Base-by-base conservation (phyloP, 2,797 vertebrate genomes). In the Toxotes lorentzi region DNA sequence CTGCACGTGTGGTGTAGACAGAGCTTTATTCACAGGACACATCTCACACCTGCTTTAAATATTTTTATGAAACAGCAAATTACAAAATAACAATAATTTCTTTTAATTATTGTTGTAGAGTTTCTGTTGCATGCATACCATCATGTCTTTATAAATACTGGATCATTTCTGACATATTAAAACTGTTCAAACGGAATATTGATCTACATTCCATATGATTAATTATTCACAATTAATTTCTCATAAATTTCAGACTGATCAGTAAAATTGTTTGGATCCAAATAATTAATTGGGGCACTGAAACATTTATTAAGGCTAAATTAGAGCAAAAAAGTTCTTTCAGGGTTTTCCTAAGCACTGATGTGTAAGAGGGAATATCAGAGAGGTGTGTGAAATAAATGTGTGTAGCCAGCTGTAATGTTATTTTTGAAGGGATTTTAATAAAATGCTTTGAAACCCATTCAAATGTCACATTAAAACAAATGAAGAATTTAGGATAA, bases 381-480 rank as follows among this genome's bases (percentile, higher is more conserved):
- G 34, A 19, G 13, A 67, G 32, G 11, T 40, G 68, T 84, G 40
- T 67, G 70, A 84, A 68, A 79, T 66, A 51, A 76, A 43, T 58
- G 45, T 71, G 54, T 72, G 21, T 6, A 30, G 4, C 7, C 21
- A 63, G 58, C 35, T 54, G 21, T 7, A 73, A n/a, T 58, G 21
- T 8, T 61, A 16, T 30, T 45, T 81, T 58, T 69, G 1, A 58
- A n/a, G 30, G 0, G 35, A 34, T 56, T 84, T 48, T 54, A 54
- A 69, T 47, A n/a, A 60, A 30, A 17, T 0, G 7, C 5, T 70
- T 58, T 41, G 1, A 63, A 81, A 62, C 2, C 2, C 4, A 19
- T 38, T 78, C 8, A 45, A 74, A 80, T 12, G 4, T 38, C 17
- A 30, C 5, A 23, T 19, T 71, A 43, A 73, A 81, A 68, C 8